phyloP scores from a whole-genome alignment of 92 coral and sea anemone genomes.

The Heteractis magnifica region DNA sequence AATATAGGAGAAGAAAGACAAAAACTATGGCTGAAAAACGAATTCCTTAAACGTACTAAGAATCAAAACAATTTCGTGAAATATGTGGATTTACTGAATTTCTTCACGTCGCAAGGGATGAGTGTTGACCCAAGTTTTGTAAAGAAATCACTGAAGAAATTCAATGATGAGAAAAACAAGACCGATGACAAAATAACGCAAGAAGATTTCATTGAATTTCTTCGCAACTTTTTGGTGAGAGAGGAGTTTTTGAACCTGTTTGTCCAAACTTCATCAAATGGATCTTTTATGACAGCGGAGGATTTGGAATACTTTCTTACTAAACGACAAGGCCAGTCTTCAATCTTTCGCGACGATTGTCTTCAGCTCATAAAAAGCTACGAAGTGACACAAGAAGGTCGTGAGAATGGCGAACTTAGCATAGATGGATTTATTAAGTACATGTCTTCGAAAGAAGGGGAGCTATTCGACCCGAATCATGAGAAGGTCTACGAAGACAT shows the following conservation, averaged over 20 bases:
- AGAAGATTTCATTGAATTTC: slow-evolving; percentile 39
- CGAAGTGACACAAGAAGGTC: slow-evolving; percentile 51
- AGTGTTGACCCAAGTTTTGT: slow-evolving; percentile 34
- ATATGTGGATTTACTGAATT: slow-evolving; percentile 21
- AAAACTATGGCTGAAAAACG: slow-evolving; percentile 39
- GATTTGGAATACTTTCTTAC: slow-evolving; percentile 48
- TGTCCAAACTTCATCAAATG: slow-evolving; percentile 36
- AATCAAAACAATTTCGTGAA: slow-evolving; percentile 5
- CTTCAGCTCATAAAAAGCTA: slow-evolving; percentile 27
- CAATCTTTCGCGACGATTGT: slow-evolving; percentile 36
- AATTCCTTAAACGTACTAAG: slow-evolving; percentile 31
- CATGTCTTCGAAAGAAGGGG: slow-evolving; percentile 61
- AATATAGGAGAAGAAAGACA: slow-evolving; percentile 30
- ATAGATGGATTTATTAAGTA: slow-evolving; percentile 58
- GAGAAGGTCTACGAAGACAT: slow-evolving; percentile 69
- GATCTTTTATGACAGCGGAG: slow-evolving; percentile 32
- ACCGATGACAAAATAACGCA: slow-evolving; percentile 3
- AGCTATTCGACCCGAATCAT: slow-evolving; percentile 56
- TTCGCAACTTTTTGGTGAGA: slow-evolving; percentile 21
- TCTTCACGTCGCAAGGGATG: slow-evolving; percentile 40
- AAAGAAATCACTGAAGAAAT: slow-evolving; percentile 26
- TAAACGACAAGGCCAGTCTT: slow-evolving; percentile 25
- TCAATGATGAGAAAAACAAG: background rate
- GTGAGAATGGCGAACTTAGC: slow-evolving; percentile 22
- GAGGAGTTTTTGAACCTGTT: slow-evolving; percentile 27